A percentile compares a stretch with the other conserved stretches of the same genome.
These are phyloP conservation scores for Nymphalis c-album DNA, from an alignment of 2,888 invertebrate genomes.

Conservation along the genomic window DNA sequence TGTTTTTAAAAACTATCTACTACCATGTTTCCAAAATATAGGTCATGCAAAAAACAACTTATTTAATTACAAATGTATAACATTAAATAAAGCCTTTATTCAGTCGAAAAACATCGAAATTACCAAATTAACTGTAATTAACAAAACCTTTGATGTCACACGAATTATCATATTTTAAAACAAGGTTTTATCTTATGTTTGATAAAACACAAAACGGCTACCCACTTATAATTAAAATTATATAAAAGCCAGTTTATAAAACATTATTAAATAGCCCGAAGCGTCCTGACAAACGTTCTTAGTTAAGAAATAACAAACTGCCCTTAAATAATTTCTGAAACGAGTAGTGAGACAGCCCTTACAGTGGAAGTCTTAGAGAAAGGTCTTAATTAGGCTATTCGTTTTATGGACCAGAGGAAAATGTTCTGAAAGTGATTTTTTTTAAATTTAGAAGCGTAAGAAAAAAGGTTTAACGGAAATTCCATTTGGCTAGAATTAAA, in stretches of 20 bases:
- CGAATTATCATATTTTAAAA: slow-evolving; percentile 7
- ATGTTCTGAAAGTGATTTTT: slow-evolving; percentile 31
- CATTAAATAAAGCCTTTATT: not conserved
- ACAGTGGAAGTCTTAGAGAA: slow-evolving; percentile 27
- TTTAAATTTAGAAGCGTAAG: slow-evolving; percentile 8
- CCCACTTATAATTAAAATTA: slow-evolving; percentile 4
- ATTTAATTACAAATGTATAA: not conserved
- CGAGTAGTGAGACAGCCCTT: slow-evolving; percentile 29
- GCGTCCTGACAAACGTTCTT: slow-evolving; percentile 17
- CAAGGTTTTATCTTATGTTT: not conserved
- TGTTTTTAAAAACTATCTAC: too few relatives aligned
- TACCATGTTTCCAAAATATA: too few relatives aligned
- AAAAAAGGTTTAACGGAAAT: not conserved
- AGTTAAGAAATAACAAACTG: slow-evolving; percentile 27
- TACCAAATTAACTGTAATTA: not conserved
- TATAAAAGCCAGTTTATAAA: not conserved
- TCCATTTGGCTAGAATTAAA: not conserved
- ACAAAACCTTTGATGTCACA: slow-evolving; percentile 1
- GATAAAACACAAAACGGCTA: not conserved
- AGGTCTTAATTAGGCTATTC: slow-evolving; percentile 36
- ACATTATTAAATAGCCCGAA: slow-evolving; percentile 26
- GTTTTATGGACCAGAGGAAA: slow-evolving; percentile 18
- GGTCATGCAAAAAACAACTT: too few relatives aligned
- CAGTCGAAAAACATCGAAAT: too few relatives aligned
- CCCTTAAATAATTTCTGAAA: slow-evolving; percentile 34